phyloP scores from a whole-genome alignment of 1,140 invertebrate species.

The Brachystomella parvula region DNA sequence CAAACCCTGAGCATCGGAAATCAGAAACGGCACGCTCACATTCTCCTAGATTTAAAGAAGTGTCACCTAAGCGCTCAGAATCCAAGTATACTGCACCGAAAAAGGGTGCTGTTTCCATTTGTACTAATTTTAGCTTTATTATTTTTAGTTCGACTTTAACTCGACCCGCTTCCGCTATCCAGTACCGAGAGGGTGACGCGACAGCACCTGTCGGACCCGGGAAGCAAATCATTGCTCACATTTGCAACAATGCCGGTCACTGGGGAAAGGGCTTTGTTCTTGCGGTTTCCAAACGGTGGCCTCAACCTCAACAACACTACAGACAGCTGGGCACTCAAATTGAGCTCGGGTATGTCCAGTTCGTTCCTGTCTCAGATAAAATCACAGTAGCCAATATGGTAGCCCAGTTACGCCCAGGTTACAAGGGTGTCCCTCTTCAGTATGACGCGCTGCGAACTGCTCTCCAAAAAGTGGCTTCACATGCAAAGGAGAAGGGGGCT shows the following conservation, averaged over 20 bases:
- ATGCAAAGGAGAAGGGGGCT: not conserved
- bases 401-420: not conserved
- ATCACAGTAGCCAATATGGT: slow-evolving; percentile 3
- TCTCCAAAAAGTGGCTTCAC: not conserved
- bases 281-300: not conserved
- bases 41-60: too few species aligned
- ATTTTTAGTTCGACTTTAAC: too few species aligned
- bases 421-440: not conserved
- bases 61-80: too few species aligned
- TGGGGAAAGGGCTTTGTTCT: slow-evolving; percentile 1
- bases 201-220: not conserved
- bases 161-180: too few species aligned
- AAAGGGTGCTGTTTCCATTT: too few species aligned
- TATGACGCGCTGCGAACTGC: not conserved
- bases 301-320: not conserved
- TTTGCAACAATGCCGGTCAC: not conserved
- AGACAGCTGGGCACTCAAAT: not conserved
- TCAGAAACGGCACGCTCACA: too few species aligned
- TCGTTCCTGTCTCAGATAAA: not conserved
- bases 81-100: too few species aligned
- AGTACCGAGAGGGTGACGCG: not conserved
- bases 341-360: not conserved
- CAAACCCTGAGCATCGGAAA: too few species aligned
- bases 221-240: not conserved
- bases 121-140: too few species aligned